Evolutionary conservation across 2,888 invertebrate genomes (phyloP).

Genomic region (Ganaspis brasiliensis): DNA sequence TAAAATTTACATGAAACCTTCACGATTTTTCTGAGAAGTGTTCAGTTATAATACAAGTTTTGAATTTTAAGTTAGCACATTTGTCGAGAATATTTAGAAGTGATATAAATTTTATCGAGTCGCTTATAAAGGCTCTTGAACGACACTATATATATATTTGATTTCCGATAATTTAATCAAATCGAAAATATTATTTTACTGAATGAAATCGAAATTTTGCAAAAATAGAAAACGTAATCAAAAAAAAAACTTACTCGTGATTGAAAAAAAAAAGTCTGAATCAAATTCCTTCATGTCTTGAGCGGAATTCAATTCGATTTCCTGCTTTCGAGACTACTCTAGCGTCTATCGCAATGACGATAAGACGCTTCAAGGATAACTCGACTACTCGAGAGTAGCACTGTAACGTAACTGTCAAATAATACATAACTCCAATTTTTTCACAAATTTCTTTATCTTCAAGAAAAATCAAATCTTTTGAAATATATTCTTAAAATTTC

Average conservation of each 20-base stretch:
- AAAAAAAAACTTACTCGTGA: background rate
- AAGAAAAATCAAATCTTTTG: background rate
- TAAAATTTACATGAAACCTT: background rate
- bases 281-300: slow-evolving; percentile 30
- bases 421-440: background rate
- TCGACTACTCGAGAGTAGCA: slow-evolving; percentile 33
- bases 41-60: slow-evolving; percentile 8
- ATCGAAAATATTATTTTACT: background rate
- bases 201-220: background rate
- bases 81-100: background rate
- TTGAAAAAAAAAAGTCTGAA: slow-evolving; percentile 24
- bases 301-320: slow-evolving; percentile 33
- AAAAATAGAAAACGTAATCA: background rate
- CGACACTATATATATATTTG: too few species aligned
- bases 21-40: background rate
- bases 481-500: too few species aligned
- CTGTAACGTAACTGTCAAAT: slow-evolving; percentile 23
- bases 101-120: too few species aligned
- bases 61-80: slow-evolving; percentile 1
- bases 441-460: background rate
- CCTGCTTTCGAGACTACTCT: slow-evolving; percentile 26
- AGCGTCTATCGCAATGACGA: slow-evolving; percentile 32
- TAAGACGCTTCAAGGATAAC: slow-evolving; percentile 41
- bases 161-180: background rate
- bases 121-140: too few species aligned